A percentile compares a stretch with the other conserved stretches of the same genome.
phyloP scores from a whole-genome alignment of 92 coral and sea anemone species.

The Blastomussa wellsi region DNA sequence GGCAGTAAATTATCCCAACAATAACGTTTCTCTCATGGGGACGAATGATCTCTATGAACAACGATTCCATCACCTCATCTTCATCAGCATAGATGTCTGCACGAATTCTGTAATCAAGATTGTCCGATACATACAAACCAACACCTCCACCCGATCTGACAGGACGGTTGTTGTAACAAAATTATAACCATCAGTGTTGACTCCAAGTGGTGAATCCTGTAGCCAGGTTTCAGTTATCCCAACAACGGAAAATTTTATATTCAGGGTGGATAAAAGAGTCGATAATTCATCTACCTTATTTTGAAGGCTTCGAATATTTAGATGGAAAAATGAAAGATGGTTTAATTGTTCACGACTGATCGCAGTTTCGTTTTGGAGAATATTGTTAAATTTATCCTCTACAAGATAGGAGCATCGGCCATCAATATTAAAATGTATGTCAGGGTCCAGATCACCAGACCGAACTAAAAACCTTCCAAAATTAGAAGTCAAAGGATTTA shows the following conservation, averaged over 20 bases:
- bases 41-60: conserved; percentile 30
- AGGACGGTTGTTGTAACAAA: conserved; percentile 30
- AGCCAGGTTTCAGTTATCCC: conserved; percentile 36
- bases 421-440: conserved; percentile 32
- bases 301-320: conserved; percentile 55
- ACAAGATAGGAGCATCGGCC: conserved; percentile 27
- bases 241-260: conserved; percentile 17
- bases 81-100: conserved; percentile 17
- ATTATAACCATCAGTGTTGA: conserved; percentile 29
- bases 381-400: conserved; percentile 55
- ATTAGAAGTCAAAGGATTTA: conserved; percentile 49
- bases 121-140: conserved; percentile 34
- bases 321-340: conserved; percentile 44
- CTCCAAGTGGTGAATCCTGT: conserved; percentile 26
- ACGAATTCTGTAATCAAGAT: conserved; percentile 36
- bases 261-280: conserved; percentile 4
- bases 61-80: conserved; percentile 21
- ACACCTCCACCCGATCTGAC: conserved; percentile 53
- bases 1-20: conserved; percentile 50
- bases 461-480: conserved; percentile 32
- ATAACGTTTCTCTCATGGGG: conserved; percentile 21
- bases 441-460: conserved; percentile 65
- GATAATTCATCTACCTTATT: conserved; percentile 23
- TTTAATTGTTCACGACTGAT: conserved; percentile 20
- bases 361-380: conserved; percentile 6